Percentiles rank a stretch among this genome's conserved stretches.
phyloP scores from a whole-genome alignment of 2,888 invertebrate species.

The Aleiodes testaceus region DNA sequence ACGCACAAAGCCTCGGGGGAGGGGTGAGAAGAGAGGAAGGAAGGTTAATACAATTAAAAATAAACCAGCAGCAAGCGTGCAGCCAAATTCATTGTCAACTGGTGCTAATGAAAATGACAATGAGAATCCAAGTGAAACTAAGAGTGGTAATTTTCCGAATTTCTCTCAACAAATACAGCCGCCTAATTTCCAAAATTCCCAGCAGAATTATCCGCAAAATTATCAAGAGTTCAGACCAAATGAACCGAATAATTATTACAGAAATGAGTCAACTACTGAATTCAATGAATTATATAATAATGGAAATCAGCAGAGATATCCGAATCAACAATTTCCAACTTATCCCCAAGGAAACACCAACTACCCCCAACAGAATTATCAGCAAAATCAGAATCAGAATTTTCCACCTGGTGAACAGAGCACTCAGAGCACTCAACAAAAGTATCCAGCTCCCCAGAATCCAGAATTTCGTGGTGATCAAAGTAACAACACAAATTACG shows the following conservation, averaged over 20 bases:
- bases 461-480: conserved; percentile 4
- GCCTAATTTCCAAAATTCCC: conserved; percentile 59
- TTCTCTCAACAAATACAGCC: conserved; percentile 58
- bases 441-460: background rate
- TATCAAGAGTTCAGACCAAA: conserved; percentile 65
- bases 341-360: conserved; percentile 60
- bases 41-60: conserved; percentile 66
- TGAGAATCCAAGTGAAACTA: conserved; percentile 56
- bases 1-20: conserved; percentile 70
- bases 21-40: conserved; percentile 69
- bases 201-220: conserved; percentile 57
- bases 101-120: conserved; percentile 52
- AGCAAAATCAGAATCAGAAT: conserved; percentile 48
- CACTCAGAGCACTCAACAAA: conserved; percentile 7
- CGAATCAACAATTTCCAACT: conserved; percentile 61
- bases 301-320: conserved; percentile 64
- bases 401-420: conserved; percentile 50
- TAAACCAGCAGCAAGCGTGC: conserved; percentile 76
- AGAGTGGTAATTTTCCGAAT: conserved; percentile 59
- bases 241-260: conserved; percentile 65
- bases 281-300: conserved; percentile 64
- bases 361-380: conserved; percentile 54
- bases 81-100: conserved; percentile 70
- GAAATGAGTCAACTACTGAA: conserved; percentile 61
- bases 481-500: conserved; percentile 8